phyloP scores from a whole-genome alignment of 2,888 invertebrate species.

The Scaptomyza cyrtandrae region DNA sequence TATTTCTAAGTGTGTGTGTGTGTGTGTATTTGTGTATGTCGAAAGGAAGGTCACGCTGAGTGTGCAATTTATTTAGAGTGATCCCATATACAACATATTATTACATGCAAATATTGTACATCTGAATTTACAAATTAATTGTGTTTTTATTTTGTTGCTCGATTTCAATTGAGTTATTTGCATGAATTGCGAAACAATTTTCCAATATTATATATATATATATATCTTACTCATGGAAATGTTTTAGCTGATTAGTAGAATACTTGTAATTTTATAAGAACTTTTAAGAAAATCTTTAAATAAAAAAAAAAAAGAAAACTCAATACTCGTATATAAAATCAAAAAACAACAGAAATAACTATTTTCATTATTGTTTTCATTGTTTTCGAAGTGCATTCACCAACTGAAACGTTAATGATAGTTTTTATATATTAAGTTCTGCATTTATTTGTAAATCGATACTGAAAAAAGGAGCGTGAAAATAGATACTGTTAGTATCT shows the following conservation, averaged over 20 bases:
- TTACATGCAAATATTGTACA: slow-evolving; percentile 6
- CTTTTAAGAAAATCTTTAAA: too few relatives aligned
- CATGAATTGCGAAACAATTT: background rate
- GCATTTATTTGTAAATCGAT: background rate
- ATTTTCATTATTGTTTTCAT: background rate
- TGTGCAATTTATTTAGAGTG: slow-evolving; percentile 76
- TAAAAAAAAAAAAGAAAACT: too few relatives aligned
- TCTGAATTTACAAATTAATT: slow-evolving; percentile 12
- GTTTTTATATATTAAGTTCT: background rate
- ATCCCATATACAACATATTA: slow-evolving; percentile 42
- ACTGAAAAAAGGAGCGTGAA: background rate
- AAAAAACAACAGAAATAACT: too few relatives aligned
- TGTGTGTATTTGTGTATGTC: slow-evolving; percentile 13
- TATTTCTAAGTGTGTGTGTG: slow-evolving; percentile 16
- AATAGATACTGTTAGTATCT: background rate
- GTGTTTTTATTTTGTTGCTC: slow-evolving; percentile 4
- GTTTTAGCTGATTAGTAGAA: background rate
- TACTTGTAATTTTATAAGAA: background rate
- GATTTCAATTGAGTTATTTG: slow-evolving; percentile 5
- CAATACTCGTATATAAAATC: too few relatives aligned
- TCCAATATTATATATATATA: background rate
- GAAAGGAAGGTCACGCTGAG: slow-evolving; percentile 39
- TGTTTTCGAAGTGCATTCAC: background rate
- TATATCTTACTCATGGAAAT: background rate
- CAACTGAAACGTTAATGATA: background rate